Evolutionary conservation across 1,140 invertebrate genomes (phyloP), one percentile per base, ranked within the genome.

Genomic region (Daktulosphaira vitifoliae): DNA sequence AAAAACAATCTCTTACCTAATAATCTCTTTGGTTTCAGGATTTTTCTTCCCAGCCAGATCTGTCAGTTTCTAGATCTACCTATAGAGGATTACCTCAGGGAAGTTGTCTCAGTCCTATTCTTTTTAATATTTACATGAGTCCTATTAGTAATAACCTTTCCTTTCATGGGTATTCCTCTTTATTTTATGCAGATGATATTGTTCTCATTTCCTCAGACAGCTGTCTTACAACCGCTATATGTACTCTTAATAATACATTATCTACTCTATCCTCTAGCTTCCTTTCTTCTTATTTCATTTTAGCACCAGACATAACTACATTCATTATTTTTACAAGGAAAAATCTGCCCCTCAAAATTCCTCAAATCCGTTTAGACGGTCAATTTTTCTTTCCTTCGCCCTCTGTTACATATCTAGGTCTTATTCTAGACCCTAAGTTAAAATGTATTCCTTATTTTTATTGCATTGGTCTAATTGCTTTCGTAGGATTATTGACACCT

Each of bases 81-180:
- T 51, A 18, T 25, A 26, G 9, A n/a, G 49, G 49, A 33, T 26
- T 37, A 3, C n/a, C 29, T n/a, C 13, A 52, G 33, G 26, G 50
- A 2, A 37, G 29, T 23, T 48, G 44, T 22, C 16, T 48, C 9
- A 48, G 44, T 48, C 44, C 44, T 48, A 48, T 48, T 22, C 18
- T 48, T 18, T 48, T 48, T 48, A 48, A 48, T 11, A 6, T 48
- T 22, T 48, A 51, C 29, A 51, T 51, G 49, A 51, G 26, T 9
- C 29, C 26, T 25, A 51, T 51, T 51, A 51, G 23, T 26, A 29
- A 29, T 26, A n/a, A 29, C 23, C 49, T 51, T n/a, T n/a, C 23
- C n/a, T n/a, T 25, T n/a, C 11, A 11, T 29, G 49, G 49, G 7
- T 25, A 29, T 51, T 13, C 23, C 22, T 51, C 22, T n/a, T 25